A percentile compares a stretch with the other conserved stretches of the same genome.
Conservation (phyloP, 2,113 vertebrate genomes). For the Mustelus asterias region DNA sequence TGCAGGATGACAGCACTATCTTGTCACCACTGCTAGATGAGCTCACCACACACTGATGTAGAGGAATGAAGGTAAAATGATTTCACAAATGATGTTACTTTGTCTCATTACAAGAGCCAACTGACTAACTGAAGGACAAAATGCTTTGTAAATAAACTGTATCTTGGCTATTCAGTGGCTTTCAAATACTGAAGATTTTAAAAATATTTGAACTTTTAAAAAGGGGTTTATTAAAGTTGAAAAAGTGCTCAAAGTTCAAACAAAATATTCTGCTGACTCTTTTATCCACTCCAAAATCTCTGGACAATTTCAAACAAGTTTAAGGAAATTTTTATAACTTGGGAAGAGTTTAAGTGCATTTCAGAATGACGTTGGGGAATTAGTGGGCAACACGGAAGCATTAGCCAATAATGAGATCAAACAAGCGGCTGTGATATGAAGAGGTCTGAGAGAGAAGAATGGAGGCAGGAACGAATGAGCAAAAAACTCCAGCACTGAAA, state of each 20-base stretch:
- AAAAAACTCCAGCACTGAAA: neutral
- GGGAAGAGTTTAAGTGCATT: neutral
- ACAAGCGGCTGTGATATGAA: neutral
- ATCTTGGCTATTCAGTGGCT: neutral
- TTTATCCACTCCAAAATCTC: neutral
- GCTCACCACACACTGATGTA: conserved; percentile 85
- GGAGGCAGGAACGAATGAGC: neutral
- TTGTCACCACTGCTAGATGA: conserved; percentile 88
- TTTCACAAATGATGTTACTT: neutral
- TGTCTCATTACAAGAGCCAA: neutral
- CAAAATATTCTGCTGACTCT: neutral
- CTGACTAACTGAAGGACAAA: neutral
- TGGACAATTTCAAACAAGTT: neutral
- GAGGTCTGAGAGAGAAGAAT: neutral
- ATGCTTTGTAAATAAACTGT: neutral
- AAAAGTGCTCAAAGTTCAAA: neutral
- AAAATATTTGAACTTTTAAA: neutral
- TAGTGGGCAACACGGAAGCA: neutral
- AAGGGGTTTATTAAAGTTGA: neutral
- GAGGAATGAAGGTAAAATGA: conserved; percentile 53
- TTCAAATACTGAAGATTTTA: neutral
- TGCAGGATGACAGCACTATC: conserved; percentile 84
- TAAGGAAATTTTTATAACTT: neutral
- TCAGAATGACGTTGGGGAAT: neutral
- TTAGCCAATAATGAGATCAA: neutral